These are phyloP conservation scores for Celastrina argiolus DNA, from an alignment of 2,888 invertebrate genomes.

Conservation along the genomic window DNA sequence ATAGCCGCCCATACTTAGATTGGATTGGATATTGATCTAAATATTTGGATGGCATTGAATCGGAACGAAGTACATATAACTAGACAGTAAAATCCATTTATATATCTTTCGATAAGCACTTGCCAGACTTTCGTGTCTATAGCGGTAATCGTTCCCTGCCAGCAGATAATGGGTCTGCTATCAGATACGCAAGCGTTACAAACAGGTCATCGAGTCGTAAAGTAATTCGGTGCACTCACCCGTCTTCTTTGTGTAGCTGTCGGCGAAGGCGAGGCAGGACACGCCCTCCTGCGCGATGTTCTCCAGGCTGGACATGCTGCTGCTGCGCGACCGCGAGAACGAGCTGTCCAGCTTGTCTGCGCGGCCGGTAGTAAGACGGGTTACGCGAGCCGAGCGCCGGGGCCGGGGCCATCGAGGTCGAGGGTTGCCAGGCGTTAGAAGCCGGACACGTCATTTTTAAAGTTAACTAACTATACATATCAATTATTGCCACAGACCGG, in stretches of 20 bases:
- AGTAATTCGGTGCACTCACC: constrained; percentile 78
- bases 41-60: no score
- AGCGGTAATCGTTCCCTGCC: no score
- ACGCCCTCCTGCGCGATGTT: constrained; percentile 97
- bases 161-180: no score
- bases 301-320: constrained; percentile 98
- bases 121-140: no score
- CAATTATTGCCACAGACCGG: no score
- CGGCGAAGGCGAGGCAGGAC: constrained; percentile 96
- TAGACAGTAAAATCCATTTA: no score
- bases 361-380: constrained; percentile 78
- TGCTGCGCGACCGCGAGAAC: constrained; percentile 97
- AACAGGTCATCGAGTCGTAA: neutral
- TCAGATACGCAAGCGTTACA: no score
- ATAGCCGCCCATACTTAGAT: no score
- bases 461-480: no score
- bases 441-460: neutral
- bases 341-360: constrained; percentile 98
- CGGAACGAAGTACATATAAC: no score
- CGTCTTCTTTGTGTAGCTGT: constrained; percentile 95
- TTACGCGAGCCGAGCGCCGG: constrained; percentile 41
- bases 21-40: no score
- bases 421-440: neutral
- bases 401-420: neutral
- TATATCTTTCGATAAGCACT: no score